Conservation (phyloP, 1,140 invertebrate genomes). For the Dinoponera quadriceps region DNA sequence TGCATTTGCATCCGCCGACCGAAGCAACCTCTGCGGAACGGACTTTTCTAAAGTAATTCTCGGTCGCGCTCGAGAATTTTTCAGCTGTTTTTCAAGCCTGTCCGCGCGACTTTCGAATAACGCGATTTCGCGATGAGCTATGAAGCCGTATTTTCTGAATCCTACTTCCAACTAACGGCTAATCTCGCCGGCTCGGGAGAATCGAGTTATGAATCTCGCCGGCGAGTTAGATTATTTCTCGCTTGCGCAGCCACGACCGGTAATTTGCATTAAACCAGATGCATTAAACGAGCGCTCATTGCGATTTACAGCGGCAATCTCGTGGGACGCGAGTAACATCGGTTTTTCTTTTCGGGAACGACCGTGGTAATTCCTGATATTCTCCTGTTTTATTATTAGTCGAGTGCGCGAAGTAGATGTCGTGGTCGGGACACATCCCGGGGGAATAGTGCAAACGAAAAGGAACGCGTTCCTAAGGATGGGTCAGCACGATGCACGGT, state of each 20-base stretch:
- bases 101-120: neutral
- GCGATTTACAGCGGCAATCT: conserved; percentile 30
- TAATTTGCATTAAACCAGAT: conserved; percentile 28
- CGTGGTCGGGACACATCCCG: neutral
- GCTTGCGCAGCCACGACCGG: neutral
- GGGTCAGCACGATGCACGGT: neutral
- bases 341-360: neutral
- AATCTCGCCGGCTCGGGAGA: neutral
- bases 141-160: neutral
- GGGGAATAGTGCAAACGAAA: neutral
- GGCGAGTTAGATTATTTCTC: conserved; percentile 14
- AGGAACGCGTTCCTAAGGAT: conserved; percentile 9
- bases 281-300: conserved; percentile 30
- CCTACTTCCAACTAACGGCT: neutral
- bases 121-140: neutral
- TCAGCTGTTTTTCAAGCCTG: neutral
- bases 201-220: conserved; percentile 16
- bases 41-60: neutral
- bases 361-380: neutral
- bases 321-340: neutral
- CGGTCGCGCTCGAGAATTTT: neutral
- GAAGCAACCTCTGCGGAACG: neutral
- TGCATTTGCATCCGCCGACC: neutral
- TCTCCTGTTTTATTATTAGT: conserved; percentile 14
- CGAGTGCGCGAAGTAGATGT: neutral